phyloP scores from a whole-genome alignment of 2,888 invertebrate genomes.

The Drymonia ruficornis region DNA sequence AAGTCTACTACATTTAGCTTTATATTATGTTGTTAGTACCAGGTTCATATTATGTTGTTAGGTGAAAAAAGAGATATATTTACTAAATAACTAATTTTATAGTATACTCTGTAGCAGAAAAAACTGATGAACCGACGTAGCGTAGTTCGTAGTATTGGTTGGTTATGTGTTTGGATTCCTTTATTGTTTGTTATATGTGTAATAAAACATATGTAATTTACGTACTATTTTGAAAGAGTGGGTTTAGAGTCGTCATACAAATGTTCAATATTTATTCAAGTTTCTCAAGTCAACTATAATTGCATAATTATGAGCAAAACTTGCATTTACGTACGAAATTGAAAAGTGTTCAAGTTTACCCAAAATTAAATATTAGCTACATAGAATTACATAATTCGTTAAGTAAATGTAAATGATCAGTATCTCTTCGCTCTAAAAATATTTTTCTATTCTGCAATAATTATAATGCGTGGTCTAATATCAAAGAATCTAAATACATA shows the following conservation, averaged over 20 bases:
- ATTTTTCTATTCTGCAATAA: neutral
- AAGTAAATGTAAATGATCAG: constrained; percentile 2
- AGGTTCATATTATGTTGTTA: neutral
- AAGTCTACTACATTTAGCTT: constrained; percentile 13
- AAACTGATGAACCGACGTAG: too few relatives aligned
- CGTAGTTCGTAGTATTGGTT: too few relatives aligned
- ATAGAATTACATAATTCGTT: constrained; percentile 20
- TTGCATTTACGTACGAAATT: constrained; percentile 14
- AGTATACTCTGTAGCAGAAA: too few relatives aligned
- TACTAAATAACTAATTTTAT: too few relatives aligned
- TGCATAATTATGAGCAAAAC: constrained; percentile 11
- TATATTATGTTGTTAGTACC: neutral
- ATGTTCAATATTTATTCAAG: neutral
- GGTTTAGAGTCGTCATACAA: neutral
- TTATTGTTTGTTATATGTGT: too few relatives aligned
- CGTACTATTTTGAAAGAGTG: neutral
- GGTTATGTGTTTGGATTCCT: too few relatives aligned
- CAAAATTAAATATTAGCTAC: constrained; percentile 5
- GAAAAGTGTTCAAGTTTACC: constrained; percentile 9
- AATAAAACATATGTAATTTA: too few relatives aligned
- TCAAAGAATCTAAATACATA: too few relatives aligned
- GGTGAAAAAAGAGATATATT: neutral
- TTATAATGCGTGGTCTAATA: too few relatives aligned
- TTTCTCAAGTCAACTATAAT: neutral
- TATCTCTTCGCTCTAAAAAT: neutral